Evolutionary conservation across 2,888 invertebrate species (phyloP).

Genomic region (Sepiola atlantica): DNA sequence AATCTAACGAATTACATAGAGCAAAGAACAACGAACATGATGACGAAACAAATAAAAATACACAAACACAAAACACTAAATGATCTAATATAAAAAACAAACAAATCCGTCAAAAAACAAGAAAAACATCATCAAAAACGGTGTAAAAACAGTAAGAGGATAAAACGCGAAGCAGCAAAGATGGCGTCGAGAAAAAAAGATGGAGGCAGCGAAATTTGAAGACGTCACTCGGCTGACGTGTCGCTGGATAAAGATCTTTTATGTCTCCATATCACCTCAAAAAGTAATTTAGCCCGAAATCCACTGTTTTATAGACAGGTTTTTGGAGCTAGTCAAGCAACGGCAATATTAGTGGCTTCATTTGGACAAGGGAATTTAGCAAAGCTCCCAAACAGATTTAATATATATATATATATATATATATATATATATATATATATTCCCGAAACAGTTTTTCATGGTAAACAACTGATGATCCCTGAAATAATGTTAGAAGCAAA

Average conservation of each 20-base stretch:
- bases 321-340: background rate
- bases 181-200: background rate
- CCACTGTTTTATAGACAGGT: background rate
- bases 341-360: background rate
- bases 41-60: background rate
- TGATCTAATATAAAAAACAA: too few relatives aligned
- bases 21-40: background rate
- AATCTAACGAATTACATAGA: background rate
- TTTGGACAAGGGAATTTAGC: background rate
- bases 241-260: background rate
- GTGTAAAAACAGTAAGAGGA: background rate
- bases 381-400: too few relatives aligned
- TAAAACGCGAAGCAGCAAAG: background rate
- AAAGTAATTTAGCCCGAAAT: background rate
- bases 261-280: background rate
- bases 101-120: background rate
- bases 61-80: background rate
- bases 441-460: background rate
- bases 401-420: slow-evolving; percentile 11
- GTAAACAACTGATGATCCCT: too few relatives aligned
- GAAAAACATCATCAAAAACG: background rate
- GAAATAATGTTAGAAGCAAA: too few relatives aligned
- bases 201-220: background rate
- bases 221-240: background rate
- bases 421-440: background rate